phyloP scores from a whole-genome alignment of 2,888 invertebrate genomes.

The Calameuta filiformis region DNA sequence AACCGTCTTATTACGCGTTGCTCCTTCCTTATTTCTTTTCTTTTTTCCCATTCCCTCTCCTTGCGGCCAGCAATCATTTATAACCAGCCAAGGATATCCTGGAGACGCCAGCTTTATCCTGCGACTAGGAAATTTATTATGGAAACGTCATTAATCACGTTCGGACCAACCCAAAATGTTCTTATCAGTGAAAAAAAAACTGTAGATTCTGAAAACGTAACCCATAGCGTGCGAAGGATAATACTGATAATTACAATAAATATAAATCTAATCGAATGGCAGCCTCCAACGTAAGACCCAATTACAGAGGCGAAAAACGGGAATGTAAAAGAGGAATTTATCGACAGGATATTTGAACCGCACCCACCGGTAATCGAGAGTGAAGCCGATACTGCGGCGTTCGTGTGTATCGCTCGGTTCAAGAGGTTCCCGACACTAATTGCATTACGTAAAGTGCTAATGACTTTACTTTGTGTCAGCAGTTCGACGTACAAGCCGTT shows the following conservation, averaged over 20 bases:
- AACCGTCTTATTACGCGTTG: too few species aligned
- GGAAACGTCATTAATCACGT: background rate
- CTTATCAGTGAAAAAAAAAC: background rate
- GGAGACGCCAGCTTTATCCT: background rate
- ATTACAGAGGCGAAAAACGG: background rate
- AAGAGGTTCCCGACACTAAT: slow-evolving; percentile 33
- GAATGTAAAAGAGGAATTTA: background rate
- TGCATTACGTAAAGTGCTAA: slow-evolving; percentile 46
- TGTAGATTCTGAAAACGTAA: background rate
- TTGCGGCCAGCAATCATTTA: background rate
- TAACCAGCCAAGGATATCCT: background rate
- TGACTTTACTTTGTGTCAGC: slow-evolving; percentile 26
- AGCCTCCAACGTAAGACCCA: background rate
- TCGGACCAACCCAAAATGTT: background rate
- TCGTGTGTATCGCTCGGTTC: slow-evolving; percentile 10
- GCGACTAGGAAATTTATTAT: background rate
- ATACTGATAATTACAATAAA: background rate
- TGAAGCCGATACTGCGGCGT: background rate
- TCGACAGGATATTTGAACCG: slow-evolving; percentile 36
- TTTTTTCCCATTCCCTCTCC: background rate
- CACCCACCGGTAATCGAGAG: slow-evolving; percentile 25
- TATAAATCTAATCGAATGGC: background rate
- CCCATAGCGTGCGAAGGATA: background rate
- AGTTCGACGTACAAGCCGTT: background rate
- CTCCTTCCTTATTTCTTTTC: background rate